These are phyloP conservation scores for Borostomias antarcticus DNA, from an alignment of 2,797 vertebrate species.

Conservation along the genomic window DNA sequence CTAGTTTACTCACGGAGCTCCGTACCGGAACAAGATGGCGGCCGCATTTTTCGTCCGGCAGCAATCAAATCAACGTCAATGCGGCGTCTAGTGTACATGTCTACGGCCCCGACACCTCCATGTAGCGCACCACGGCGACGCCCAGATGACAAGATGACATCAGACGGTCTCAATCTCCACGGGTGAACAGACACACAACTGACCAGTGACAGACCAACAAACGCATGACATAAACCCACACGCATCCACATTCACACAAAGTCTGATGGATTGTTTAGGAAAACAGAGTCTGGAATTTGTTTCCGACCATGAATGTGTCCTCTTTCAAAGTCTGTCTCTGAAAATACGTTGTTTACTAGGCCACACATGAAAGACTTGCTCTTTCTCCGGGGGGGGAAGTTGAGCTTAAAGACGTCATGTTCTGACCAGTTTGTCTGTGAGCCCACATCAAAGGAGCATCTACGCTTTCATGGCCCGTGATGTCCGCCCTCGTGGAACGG, in stretches of 20 bases:
- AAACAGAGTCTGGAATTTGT: conserved; percentile 57
- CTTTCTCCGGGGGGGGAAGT: conserved; percentile 32
- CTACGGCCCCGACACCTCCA: no score
- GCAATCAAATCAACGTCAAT: no score
- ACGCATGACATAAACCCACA: no score
- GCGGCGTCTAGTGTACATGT: no score
- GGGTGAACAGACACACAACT: no score
- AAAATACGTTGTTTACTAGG: conserved; percentile 18
- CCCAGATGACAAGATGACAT: no score
- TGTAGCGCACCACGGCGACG: no score
- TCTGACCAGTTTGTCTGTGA: conserved; percentile 32
- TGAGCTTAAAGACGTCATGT: conserved; percentile 30
- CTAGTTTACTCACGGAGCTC: no score
- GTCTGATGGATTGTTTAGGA: conserved; percentile 1
- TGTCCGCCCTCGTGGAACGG: conserved; percentile 28
- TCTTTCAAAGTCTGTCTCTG: neutral
- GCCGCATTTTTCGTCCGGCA: no score
- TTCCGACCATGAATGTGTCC: conserved; percentile 65
- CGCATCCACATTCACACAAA: neutral
- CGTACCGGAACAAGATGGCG: no score
- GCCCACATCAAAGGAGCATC: conserved; percentile 43
- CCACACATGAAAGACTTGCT: conserved; percentile 26
- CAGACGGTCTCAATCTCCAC: no score
- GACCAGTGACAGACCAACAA: no score
- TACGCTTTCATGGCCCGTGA: conserved; percentile 37